Percentiles rank a stretch among this genome's conserved stretches.
These are phyloP conservation scores for Falcaria lacertinaria DNA, from an alignment of 2,888 invertebrate genomes.

Conservation along the genomic window DNA sequence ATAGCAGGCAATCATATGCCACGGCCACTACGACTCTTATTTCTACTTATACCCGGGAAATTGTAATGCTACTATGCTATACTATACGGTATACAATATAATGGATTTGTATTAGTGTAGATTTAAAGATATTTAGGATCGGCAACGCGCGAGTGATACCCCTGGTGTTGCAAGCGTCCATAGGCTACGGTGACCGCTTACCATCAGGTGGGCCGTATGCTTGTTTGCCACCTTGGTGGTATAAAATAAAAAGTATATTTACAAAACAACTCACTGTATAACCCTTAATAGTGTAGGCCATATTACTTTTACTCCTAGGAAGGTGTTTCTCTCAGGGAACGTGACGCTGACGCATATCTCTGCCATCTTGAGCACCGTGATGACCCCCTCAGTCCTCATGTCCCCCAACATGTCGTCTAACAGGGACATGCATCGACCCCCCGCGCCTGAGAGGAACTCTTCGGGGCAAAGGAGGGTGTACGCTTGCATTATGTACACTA, in stretches of 20 bases:
- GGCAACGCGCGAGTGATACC: too few relatives aligned
- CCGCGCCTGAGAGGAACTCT: conserved; percentile 86
- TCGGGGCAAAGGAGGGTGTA: conserved; percentile 90
- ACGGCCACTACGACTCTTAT: too few relatives aligned
- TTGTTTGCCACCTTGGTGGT: too few relatives aligned
- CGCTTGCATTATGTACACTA: conserved; percentile 89
- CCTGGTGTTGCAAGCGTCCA: too few relatives aligned
- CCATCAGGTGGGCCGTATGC: too few relatives aligned
- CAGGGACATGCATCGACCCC: conserved; percentile 83
- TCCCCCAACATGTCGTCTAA: conserved; percentile 88
- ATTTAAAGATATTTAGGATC: too few relatives aligned
- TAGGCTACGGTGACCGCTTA: too few relatives aligned
- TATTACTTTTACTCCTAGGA: conserved; percentile 80
- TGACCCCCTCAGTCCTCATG: conserved; percentile 78
- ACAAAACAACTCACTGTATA: conserved; percentile 52
- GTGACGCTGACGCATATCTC: conserved; percentile 85
- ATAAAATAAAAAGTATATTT: background rate
- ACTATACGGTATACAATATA: too few relatives aligned
- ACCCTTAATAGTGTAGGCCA: conserved; percentile 68
- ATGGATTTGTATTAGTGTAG: too few relatives aligned
- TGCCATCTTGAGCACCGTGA: conserved; percentile 83
- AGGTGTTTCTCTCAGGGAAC: conserved; percentile 85
- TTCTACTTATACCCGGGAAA: too few relatives aligned
- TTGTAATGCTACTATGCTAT: too few relatives aligned
- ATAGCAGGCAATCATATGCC: too few relatives aligned